These are phyloP conservation scores for Otis tarda DNA, from an alignment of 2,113 vertebrate genomes.

Conservation along the genomic window DNA sequence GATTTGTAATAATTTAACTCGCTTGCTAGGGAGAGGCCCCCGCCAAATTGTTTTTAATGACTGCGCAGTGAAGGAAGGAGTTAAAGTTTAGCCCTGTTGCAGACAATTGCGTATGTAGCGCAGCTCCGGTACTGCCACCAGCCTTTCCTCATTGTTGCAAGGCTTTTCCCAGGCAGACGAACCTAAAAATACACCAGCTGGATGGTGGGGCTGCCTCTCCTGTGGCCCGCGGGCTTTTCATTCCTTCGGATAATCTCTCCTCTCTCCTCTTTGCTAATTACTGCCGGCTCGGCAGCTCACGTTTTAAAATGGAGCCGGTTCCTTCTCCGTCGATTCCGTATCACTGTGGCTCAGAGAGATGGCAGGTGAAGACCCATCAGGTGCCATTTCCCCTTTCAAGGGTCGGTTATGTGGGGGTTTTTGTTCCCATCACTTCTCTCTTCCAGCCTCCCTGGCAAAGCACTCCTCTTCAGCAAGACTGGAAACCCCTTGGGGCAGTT, in stretches of 20 bases:
- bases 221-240: not conserved
- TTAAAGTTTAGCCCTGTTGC: conserved; percentile 35
- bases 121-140: not conserved
- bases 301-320: not conserved
- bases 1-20: conserved; percentile 7
- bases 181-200: conserved; percentile 50
- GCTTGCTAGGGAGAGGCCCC: not conserved
- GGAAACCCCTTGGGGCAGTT: not conserved
- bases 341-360: not conserved
- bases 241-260: not conserved
- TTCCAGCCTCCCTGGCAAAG: not conserved
- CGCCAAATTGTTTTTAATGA: not conserved
- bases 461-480: not conserved
- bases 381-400: not conserved
- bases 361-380: not conserved
- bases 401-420: not conserved
- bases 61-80: not conserved
- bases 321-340: not conserved
- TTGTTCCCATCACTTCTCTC: not conserved
- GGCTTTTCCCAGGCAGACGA: conserved; percentile 47
- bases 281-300: not conserved
- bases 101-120: not conserved
- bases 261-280: conserved; percentile 3
- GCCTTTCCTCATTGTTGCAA: conserved; percentile 27
- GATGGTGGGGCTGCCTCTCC: not conserved